phyloP scores from a whole-genome alignment of 2,888 invertebrate species.

The Cephonodes hylas region DNA sequence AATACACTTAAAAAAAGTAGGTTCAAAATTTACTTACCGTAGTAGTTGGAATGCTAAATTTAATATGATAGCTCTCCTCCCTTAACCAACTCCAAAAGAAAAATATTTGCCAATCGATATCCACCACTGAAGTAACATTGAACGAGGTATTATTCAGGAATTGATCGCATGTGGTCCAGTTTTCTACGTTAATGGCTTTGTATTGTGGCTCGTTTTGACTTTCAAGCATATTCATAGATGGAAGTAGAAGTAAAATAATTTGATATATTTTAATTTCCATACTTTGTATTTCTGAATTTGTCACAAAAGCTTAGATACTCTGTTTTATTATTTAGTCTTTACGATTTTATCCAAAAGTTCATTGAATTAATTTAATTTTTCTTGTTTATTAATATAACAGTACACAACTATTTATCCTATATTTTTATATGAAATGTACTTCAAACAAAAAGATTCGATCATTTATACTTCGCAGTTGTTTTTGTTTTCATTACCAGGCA shows the following conservation, averaged over 20 bases:
- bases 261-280: not conserved
- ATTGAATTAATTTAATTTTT: not conserved
- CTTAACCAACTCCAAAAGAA: constrained; percentile 50
- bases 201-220: not conserved
- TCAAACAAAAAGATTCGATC: too few relatives aligned
- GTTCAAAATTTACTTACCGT: constrained; percentile 35
- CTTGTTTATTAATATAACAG: not conserved
- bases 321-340: not conserved
- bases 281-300: not conserved
- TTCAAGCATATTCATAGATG: not conserved
- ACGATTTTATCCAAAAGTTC: too few relatives aligned
- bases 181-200: constrained; percentile 19
- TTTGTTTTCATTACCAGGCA: not conserved
- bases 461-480: constrained; percentile 7
- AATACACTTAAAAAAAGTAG: not conserved
- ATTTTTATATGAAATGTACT: too few relatives aligned
- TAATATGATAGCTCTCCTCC: constrained; percentile 43
- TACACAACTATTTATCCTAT: not conserved
- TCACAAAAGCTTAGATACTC: not conserved
- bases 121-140: constrained; percentile 37
- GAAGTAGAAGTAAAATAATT: not conserved
- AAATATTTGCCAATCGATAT: constrained; percentile 59
- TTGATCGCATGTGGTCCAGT: constrained; percentile 54
- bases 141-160: constrained; percentile 45
- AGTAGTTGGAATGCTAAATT: constrained; percentile 43